Percentiles rank a stretch among this genome's conserved stretches.
phyloP scores from a whole-genome alignment of 2,888 invertebrate species.

The Eristalinus aeneus region DNA sequence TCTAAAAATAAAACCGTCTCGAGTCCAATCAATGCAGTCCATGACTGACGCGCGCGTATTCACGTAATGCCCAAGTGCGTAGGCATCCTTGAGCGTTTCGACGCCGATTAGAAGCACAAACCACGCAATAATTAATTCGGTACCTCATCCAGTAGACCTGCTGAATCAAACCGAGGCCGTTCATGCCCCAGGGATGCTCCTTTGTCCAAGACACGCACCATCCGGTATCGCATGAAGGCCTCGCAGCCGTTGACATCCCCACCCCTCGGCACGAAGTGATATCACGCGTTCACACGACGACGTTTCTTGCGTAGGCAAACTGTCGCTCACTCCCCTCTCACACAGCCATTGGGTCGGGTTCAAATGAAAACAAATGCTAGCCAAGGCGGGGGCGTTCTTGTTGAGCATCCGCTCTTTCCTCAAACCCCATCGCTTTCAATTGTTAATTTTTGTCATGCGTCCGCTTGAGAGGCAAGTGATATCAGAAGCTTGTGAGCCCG shows the following conservation, averaged over 20 bases:
- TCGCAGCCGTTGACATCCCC: not conserved
- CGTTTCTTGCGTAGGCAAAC: conserved; percentile 16
- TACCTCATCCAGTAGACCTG: not conserved
- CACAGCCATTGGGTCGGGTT: not conserved
- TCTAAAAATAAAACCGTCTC: not conserved
- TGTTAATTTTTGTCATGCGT: conserved; percentile 12
- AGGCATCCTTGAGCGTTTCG: not conserved
- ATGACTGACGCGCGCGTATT: not conserved
- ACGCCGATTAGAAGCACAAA: not conserved
- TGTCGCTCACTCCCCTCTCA: not conserved
- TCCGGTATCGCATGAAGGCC: not conserved
- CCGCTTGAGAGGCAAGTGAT: not conserved
- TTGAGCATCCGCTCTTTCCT: not conserved
- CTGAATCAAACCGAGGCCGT: not conserved
- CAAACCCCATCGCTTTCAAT: not conserved
- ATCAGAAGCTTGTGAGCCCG: not conserved
- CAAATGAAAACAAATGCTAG: conserved; percentile 11
- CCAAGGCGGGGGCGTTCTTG: conserved; percentile 2
- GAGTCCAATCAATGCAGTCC: not conserved
- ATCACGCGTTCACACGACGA: not conserved
- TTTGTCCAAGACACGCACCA: not conserved
- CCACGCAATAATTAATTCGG: conserved; percentile 10
- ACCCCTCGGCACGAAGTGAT: not conserved
- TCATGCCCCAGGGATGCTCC: not conserved
- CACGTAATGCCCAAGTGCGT: not conserved